These are phyloP conservation scores for Cephus pygmeus DNA, from an alignment of 2,888 invertebrate genomes.

Conservation along the genomic window DNA sequence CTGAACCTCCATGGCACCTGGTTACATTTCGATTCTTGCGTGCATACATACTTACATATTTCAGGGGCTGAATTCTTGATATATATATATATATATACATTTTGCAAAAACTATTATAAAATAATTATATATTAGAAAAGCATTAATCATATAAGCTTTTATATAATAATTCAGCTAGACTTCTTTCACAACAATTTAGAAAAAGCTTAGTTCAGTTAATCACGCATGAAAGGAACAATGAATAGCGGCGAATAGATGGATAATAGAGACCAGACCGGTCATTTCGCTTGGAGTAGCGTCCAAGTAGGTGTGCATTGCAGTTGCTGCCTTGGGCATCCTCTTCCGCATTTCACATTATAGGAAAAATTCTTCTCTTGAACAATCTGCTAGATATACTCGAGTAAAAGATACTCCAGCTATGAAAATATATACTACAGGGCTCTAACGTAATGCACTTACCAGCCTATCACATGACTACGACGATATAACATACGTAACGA, in stretches of 20 bases:
- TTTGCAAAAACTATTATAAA: neutral
- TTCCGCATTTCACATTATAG: constrained; percentile 48
- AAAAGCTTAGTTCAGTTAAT: constrained; percentile 3
- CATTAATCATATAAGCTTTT: neutral
- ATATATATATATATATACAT: neutral
- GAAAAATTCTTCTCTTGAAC: constrained; percentile 31
- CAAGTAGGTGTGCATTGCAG: neutral
- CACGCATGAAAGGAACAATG: constrained; percentile 8
- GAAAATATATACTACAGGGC: constrained; percentile 3
- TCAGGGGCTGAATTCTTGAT: neutral
- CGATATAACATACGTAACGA: neutral
- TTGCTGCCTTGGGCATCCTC: constrained; percentile 37
- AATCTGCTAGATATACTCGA: constrained; percentile 32
- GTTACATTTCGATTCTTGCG: neutral
- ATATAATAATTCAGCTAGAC: neutral
- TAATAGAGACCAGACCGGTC: constrained; percentile 4
- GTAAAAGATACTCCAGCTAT: constrained; percentile 21
- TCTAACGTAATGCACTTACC: constrained; percentile 1
- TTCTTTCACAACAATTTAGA: neutral
- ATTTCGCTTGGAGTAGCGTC: neutral
- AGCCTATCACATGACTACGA: neutral
- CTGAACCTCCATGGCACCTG: neutral
- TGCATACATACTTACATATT: neutral
- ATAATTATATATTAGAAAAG: neutral
- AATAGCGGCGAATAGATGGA: neutral